Conservation (phyloP, 2,113 vertebrate genomes). For the Pipa parva region DNA sequence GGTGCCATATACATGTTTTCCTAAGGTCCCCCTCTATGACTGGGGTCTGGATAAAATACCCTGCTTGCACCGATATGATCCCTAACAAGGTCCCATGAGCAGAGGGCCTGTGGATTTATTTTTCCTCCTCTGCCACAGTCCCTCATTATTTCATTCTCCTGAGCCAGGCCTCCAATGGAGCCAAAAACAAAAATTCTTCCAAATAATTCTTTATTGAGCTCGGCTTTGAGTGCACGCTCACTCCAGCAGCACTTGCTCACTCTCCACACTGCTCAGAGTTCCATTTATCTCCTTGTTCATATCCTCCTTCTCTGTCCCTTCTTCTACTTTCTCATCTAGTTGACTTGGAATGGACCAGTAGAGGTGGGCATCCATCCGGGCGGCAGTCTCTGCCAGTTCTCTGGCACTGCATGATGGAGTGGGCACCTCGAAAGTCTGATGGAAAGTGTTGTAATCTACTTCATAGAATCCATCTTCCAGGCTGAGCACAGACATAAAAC, state of each 20-base stretch:
- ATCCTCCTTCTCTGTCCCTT: slow-evolving; percentile 66
- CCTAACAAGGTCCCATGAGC: too few species aligned
- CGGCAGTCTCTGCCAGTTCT: slow-evolving; percentile 75
- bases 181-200: not conserved
- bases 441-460: slow-evolving; percentile 88
- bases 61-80: too few species aligned
- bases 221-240: not conserved
- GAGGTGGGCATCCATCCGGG: slow-evolving; percentile 83
- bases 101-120: too few species aligned
- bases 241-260: slow-evolving; percentile 61
- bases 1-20: too few species aligned
- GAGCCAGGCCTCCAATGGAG: not conserved
- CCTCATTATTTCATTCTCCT: too few species aligned
- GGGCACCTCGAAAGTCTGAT: slow-evolving; percentile 87
- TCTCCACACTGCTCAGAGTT: slow-evolving; percentile 68
- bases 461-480: slow-evolving; percentile 90
- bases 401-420: slow-evolving; percentile 84
- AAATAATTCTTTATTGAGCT: not conserved
- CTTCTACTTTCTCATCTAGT: slow-evolving; percentile 77
- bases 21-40: too few species aligned
- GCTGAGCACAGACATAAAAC: slow-evolving; percentile 85
- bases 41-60: too few species aligned
- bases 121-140: too few species aligned
- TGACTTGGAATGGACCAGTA: slow-evolving; percentile 94
- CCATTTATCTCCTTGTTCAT: slow-evolving; percentile 74